Evolutionary conservation across 2,888 invertebrate genomes (phyloP), one percentile per base, ranked within the genome.

Genomic region (Oscheius sp.): DNA sequence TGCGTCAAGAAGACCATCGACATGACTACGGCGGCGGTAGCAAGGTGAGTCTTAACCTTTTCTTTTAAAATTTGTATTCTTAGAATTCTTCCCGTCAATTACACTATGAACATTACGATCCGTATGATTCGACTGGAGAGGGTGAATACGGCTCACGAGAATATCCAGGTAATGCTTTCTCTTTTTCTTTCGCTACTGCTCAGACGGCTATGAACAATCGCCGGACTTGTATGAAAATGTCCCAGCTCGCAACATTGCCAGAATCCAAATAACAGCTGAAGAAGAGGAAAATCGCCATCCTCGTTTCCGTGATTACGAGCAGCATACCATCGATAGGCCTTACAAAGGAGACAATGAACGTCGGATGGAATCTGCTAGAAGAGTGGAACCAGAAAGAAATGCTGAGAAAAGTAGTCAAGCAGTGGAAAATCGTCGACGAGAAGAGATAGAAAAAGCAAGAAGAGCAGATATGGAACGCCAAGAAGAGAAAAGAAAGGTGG

Each of bases 161-260:
- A 17, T 59, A 59, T 59, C 59, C 41, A 41, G 59, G 59, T 59
- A 5, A 44, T 24, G 14, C 17, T 38, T 2, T 4, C 6, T 22
- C 26, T 8, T 6, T 38, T 24, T 22, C 14, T 9, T 28, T 9
- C 2, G 17, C 3, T 28, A 12, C 17, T 14, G 20, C 33, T 22
- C 28, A 59, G 59, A 59, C 41, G 30, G 30, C 28, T 59, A 59
- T 41, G 59, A 59, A 17, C 59, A 59, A 9, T 44, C 59, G n/a
- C 22, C 32, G 2, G 74, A 74, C 50, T 64, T 74, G 28, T 74
- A 74, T 44, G 74, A 74, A 26, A 71, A 70, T 14, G 74, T 74
- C 2, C 74, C 74, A 1, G 70, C 63, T 2, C 59, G 67, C 50
- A 68, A 68, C 26, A 59, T 72, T 26, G 70, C 72, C 14, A 59